These are phyloP conservation scores for Cetonia aurata DNA, from an alignment of 2,888 invertebrate genomes.

Conservation along the genomic window DNA sequence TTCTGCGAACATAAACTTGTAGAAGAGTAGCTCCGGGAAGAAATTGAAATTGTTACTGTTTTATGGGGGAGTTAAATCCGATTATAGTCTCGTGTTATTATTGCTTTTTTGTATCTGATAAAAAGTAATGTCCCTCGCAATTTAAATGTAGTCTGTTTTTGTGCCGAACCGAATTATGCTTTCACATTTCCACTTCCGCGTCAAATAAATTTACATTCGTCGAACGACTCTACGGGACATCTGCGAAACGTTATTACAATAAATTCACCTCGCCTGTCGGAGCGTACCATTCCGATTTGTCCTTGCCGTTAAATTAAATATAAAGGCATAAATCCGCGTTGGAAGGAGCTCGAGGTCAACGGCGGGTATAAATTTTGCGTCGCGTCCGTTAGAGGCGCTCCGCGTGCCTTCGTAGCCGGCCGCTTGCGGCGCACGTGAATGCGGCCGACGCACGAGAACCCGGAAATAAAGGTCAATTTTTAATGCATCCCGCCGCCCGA, in stretches of 20 bases:
- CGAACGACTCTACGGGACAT: constrained; percentile 22
- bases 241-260: constrained; percentile 5
- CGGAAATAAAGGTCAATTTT: constrained; percentile 40
- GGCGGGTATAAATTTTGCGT: constrained; percentile 28
- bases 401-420: background rate
- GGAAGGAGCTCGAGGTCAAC: constrained; percentile 19
- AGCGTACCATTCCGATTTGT: constrained; percentile 30
- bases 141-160: background rate
- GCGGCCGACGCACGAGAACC: constrained; percentile 11
- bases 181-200: background rate
- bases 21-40: too few species aligned
- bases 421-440: constrained; percentile 15
- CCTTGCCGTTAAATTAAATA: constrained; percentile 32
- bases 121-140: too few species aligned
- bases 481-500: constrained; percentile 34
- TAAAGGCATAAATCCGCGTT: constrained; percentile 35
- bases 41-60: too few species aligned
- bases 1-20: too few species aligned
- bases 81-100: too few species aligned
- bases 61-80: too few species aligned
- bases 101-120: too few species aligned
- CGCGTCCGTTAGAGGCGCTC: constrained; percentile 2
- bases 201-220: constrained; percentile 20
- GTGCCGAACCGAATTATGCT: background rate
- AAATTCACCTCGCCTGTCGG: background rate